Conservation (phyloP, 2,113 vertebrate genomes). For the Reinhardtius hippoglossoides region DNA sequence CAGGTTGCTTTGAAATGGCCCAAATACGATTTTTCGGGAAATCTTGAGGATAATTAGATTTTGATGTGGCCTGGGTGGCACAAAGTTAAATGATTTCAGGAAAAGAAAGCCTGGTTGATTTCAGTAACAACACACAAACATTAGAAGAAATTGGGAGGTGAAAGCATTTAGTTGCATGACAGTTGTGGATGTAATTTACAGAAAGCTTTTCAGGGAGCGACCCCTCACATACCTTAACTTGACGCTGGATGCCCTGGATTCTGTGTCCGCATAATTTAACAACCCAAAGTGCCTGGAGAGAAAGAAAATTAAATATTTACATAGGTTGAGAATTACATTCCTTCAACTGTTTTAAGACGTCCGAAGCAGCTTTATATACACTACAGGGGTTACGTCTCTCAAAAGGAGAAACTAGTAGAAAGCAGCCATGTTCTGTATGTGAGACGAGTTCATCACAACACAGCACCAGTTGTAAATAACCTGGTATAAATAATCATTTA, state of each 20-base stretch:
- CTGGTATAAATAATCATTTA: too few relatives aligned
- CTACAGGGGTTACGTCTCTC: neutral
- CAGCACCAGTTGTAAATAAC: too few relatives aligned
- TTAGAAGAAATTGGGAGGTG: neutral
- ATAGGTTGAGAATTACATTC: neutral
- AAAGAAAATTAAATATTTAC: neutral
- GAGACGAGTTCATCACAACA: too few relatives aligned
- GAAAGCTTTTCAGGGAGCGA: conserved; percentile 32
- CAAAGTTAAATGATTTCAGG: neutral
- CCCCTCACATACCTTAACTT: conserved; percentile 64
- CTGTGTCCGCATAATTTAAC: conserved; percentile 20
- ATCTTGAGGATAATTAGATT: neutral
- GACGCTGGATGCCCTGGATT: conserved; percentile 27
- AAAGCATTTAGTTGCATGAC: neutral
- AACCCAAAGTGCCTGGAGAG: conserved; percentile 11
- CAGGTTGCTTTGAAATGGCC: conserved; percentile 12
- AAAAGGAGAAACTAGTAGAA: neutral
- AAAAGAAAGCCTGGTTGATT: neutral
- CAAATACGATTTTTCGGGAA: neutral
- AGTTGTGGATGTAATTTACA: neutral
- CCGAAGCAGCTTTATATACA: neutral
- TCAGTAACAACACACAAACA: neutral
- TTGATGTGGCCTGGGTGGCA: neutral
- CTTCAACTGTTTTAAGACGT: neutral
- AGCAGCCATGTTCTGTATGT: neutral